phyloP scores from a whole-genome alignment of 2,113 vertebrate species.

The Brachirus orientalis region DNA sequence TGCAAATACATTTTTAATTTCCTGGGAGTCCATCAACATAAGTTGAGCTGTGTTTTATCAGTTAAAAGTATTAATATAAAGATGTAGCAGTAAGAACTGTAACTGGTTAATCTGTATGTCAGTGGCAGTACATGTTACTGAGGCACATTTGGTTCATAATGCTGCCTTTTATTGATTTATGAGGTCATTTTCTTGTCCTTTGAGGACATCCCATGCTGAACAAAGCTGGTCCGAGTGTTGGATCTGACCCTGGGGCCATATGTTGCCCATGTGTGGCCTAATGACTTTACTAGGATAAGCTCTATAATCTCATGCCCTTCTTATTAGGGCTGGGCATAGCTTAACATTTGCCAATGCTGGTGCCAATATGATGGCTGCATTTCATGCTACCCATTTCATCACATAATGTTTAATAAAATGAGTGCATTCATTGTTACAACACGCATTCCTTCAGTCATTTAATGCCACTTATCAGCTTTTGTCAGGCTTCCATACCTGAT shows the following conservation, averaged over 20 bases:
- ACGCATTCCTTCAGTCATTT: no score
- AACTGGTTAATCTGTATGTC: no score
- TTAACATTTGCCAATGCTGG: slow-evolving; percentile 17
- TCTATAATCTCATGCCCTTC: slow-evolving; percentile 55
- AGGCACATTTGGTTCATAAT: neutral
- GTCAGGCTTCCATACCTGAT: neutral
- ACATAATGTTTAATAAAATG: no score
- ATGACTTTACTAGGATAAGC: slow-evolving; percentile 70
- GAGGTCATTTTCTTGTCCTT: neutral
- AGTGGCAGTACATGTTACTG: no score
- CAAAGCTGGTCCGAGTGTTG: neutral
- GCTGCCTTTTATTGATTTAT: neutral
- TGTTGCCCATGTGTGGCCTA: slow-evolving; percentile 24
- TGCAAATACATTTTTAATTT: no score
- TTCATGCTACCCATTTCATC: no score
- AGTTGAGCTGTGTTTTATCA: no score
- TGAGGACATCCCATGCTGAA: neutral
- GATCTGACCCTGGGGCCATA: neutral
- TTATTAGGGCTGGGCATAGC: slow-evolving; percentile 16
- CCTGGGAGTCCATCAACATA: no score
- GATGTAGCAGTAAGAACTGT: no score
- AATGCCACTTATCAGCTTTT: neutral
- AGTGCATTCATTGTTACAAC: no score
- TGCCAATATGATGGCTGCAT: slow-evolving; percentile 7
- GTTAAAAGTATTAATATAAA: no score